Evolutionary conservation across 2,888 invertebrate species (phyloP).

Genomic region (Lasioglossum pauxillum): DNA sequence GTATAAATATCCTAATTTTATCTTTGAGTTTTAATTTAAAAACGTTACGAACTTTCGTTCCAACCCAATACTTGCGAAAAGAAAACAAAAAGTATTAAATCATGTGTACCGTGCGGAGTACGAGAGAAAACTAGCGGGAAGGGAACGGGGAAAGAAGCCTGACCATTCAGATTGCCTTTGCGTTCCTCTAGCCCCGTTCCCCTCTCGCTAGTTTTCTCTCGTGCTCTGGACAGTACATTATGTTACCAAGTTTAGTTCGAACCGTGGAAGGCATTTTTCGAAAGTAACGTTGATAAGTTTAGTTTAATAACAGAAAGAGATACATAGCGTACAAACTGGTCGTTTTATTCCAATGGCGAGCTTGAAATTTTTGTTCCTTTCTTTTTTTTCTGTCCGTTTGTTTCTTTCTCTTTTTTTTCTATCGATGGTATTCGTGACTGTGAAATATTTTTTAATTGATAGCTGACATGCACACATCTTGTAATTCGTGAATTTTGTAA

Average conservation of each 20-base stretch:
- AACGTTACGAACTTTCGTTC: too few species aligned
- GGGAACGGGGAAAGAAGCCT: too few species aligned
- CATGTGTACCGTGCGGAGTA: neutral
- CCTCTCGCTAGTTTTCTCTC: too few species aligned
- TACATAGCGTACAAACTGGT: slow-evolving; percentile 73
- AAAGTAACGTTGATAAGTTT: slow-evolving; percentile 46
- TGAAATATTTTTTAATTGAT: slow-evolving; percentile 64
- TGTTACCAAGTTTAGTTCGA: slow-evolving; percentile 19
- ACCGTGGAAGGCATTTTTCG: slow-evolving; percentile 15
- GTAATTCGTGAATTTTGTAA: slow-evolving; percentile 70
- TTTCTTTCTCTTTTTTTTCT: slow-evolving; percentile 34
- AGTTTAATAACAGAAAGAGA: slow-evolving; percentile 59
- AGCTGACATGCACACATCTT: slow-evolving; percentile 70
- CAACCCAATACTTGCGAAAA: too few species aligned
- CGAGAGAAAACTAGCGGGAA: too few species aligned
- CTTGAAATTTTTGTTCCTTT: slow-evolving; percentile 29
- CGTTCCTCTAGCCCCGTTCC: too few species aligned
- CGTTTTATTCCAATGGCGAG: slow-evolving; percentile 62
- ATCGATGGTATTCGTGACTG: slow-evolving; percentile 62
- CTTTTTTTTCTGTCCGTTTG: slow-evolving; percentile 20
- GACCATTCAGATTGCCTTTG: too few species aligned
- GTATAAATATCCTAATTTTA: too few species aligned
- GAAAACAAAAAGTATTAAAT: slow-evolving; percentile 1
- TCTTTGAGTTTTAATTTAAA: too few species aligned
- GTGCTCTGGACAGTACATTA: neutral